A percentile compares a stretch with the other conserved stretches of the same genome.
These are phyloP conservation scores for Cataglyphis rosenhaueri DNA, from an alignment of 2,888 invertebrate species.

Conservation along the genomic window DNA sequence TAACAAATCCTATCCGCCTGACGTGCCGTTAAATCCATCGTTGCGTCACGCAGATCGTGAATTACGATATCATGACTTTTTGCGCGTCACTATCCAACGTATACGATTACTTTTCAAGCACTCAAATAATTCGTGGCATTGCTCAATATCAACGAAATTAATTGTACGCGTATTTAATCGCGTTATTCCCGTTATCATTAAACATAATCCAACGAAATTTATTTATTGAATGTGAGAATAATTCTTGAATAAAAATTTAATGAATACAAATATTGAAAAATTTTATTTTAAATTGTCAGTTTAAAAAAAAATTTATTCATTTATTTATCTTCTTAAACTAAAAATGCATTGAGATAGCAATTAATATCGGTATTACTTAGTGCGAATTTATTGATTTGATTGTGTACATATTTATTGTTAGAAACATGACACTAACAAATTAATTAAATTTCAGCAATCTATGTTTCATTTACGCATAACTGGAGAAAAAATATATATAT, in stretches of 20 bases:
- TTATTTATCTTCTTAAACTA: not conserved
- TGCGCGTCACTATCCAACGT: conserved; percentile 45
- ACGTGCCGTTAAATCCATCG: conserved; percentile 52
- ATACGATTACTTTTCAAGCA: not conserved
- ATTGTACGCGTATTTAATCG: conserved; percentile 2
- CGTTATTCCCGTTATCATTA: not conserved
- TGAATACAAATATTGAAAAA: not conserved
- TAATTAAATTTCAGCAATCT: conserved; percentile 64
- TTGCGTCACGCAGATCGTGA: conserved; percentile 26
- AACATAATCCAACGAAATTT: not conserved
- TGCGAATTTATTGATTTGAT: conserved; percentile 37
- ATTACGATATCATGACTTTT: conserved; percentile 58
- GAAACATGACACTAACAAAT: conserved; percentile 55
- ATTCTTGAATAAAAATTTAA: not conserved
- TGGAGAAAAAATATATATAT: conserved; percentile 55
- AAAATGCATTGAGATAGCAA: not conserved
- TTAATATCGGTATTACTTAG: not conserved
- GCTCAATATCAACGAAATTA: not conserved
- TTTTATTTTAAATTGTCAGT: not conserved
- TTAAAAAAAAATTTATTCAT: not conserved
- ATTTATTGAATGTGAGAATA: not conserved
- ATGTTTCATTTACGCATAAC: conserved; percentile 52
- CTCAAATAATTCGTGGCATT: not conserved
- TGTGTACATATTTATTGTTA: not conserved
- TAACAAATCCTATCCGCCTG: conserved; percentile 22